Percentiles rank a stretch among this genome's conserved stretches.
Evolutionary conservation across 1,140 invertebrate genomes (phyloP).

Genomic region (Psilanteris sp.): DNA sequence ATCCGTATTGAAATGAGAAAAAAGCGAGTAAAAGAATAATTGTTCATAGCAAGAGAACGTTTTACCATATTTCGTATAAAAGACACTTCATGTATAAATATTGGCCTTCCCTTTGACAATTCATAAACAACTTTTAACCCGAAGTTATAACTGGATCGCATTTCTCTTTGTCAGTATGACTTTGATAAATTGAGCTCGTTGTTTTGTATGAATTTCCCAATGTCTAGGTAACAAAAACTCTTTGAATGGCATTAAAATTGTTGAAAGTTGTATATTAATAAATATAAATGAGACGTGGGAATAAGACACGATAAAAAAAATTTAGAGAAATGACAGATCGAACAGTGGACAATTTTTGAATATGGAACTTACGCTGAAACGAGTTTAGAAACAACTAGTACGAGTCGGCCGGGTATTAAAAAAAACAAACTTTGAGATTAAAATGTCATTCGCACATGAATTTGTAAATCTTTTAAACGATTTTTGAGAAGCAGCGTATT

Average conservation of each 20-base stretch:
- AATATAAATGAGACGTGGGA: conserved; percentile 15
- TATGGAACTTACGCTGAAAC: background rate
- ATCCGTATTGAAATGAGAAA: too few species aligned
- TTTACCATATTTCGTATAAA: background rate
- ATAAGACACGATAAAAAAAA: background rate
- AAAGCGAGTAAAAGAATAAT: too few species aligned
- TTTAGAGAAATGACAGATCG: background rate
- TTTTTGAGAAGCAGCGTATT: too few species aligned
- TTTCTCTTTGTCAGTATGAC: conserved; percentile 17
- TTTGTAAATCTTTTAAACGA: too few species aligned
- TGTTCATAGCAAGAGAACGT: background rate
- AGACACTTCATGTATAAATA: conserved; percentile 1
- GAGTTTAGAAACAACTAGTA: background rate
- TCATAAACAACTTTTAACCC: conserved; percentile 13
- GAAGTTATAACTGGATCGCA: conserved; percentile 13
- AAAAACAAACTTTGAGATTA: too few species aligned
- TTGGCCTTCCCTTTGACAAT: conserved; percentile 11
- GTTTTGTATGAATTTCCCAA: conserved; percentile 16
- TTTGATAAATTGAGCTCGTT: conserved; percentile 21
- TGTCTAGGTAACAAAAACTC: background rate
- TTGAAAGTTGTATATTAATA: conserved; percentile 24
- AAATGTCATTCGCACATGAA: background rate
- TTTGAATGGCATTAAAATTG: conserved; percentile 9
- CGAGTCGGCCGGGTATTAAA: too few species aligned
- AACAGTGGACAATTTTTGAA: background rate